Evolutionary conservation across 2,797 vertebrate species (phyloP), one percentile per base, ranked within the genome.

Genomic region (Nyctalus aviator): DNA sequence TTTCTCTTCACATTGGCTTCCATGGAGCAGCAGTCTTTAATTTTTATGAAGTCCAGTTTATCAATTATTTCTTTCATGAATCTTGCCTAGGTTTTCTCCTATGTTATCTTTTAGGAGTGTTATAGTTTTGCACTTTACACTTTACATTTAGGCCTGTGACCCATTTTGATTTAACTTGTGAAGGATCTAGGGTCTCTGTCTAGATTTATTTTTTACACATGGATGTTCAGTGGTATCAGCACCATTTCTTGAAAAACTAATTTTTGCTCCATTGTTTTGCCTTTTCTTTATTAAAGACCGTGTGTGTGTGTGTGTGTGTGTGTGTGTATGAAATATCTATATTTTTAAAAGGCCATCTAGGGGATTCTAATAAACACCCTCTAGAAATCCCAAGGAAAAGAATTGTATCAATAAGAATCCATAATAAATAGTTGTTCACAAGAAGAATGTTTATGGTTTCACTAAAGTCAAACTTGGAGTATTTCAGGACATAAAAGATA

Each of bases 401-500:
- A 81, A 0, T 48, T 13, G 88, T 14, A 17, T n/a, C 32, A 46
- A 18, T 79, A 81, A 27, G 13, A 79, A 88, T 1, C 6, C 3
- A 62, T 62, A 76, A 32, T 30, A 88, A 90, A 81, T 20, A 21
- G 12, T 35, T 83, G 6, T 18, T 88, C 27, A 69, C 41, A 75
- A 69, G 53, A 86, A 83, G 50, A 84, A 62, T 48, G 17, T 88
- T 94, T 15, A 55, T 44, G 69, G 25, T 79, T 91, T 92, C 13
- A 81, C 35, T 50, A 21, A 93, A 89, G 84, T 57, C 30, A 76
- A 93, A 73, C 32, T 92, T 64, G 30, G 20, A 81, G 10, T 89
- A 87, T 53, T 86, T 95, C 41, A 87, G 55, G 53, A 46, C 64
- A 64, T 48, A n/a, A 81, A 71, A 93, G 69, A 84, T 27, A 72